A percentile compares a stretch with the other conserved stretches of the same genome.
These are phyloP conservation scores for Syngnathus scovelli DNA, from an alignment of 2,113 vertebrate genomes.

Conservation along the genomic window DNA sequence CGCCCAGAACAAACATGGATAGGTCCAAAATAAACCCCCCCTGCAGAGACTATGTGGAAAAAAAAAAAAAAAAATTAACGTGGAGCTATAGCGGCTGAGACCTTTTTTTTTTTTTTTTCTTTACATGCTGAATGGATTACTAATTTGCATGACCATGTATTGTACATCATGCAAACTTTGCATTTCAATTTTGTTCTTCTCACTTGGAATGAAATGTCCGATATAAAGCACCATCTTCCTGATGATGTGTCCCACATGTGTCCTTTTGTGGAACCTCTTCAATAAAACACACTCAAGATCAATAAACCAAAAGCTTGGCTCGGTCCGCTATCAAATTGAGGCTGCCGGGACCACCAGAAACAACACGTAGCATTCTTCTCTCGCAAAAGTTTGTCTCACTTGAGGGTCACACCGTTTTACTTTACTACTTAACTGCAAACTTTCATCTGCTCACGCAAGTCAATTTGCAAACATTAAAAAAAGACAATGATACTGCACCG, in stretches of 20 bases:
- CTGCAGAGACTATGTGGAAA: slow-evolving; percentile 73
- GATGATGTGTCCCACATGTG: slow-evolving; percentile 12
- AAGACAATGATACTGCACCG: slow-evolving; percentile 16
- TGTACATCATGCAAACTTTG: background rate
- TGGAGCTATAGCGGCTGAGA: slow-evolving; percentile 65
- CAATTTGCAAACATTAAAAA: slow-evolving; percentile 8
- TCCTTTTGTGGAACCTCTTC: slow-evolving; percentile 2
- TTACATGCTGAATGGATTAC: slow-evolving; percentile 22
- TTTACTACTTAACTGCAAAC: slow-evolving; percentile 47
- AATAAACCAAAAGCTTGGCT: slow-evolving; percentile 17
- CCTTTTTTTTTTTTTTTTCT: slow-evolving; percentile 69
- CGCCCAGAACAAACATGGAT: slow-evolving; percentile 67
- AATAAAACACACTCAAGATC: slow-evolving; percentile 5
- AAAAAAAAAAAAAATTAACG: slow-evolving; percentile 71
- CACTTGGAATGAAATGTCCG: slow-evolving; percentile 1
- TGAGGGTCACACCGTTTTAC: slow-evolving; percentile 34
- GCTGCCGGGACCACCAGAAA: slow-evolving; percentile 35
- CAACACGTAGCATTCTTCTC: slow-evolving; percentile 44
- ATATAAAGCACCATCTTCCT: slow-evolving; percentile 3
- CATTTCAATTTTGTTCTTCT: background rate
- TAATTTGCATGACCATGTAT: slow-evolving; percentile 8
- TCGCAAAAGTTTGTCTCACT: slow-evolving; percentile 28
- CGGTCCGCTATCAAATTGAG: slow-evolving; percentile 32
- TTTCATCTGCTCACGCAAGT: slow-evolving; percentile 16
- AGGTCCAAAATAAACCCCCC: slow-evolving; percentile 72